Conservation (phyloP, 2,797 vertebrate genomes). For the Apogon hyalosoma region DNA sequence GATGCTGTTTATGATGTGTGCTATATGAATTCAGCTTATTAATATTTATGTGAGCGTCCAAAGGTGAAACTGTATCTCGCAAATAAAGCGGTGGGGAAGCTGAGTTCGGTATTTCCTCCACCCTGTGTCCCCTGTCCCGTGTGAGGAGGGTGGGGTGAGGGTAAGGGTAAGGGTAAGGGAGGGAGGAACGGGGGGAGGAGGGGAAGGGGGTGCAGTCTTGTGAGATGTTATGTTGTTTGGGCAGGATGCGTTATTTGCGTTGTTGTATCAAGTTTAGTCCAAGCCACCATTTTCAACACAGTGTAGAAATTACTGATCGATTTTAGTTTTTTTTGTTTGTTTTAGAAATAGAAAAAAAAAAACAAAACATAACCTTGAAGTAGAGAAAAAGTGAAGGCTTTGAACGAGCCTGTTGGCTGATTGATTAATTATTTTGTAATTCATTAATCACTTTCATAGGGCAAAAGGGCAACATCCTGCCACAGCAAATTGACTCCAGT, state of each 20-base stretch:
- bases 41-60: conserved; percentile 51
- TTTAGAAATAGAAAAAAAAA: background rate
- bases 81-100: conserved; percentile 40
- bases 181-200: no score
- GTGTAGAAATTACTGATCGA: conserved; percentile 17
- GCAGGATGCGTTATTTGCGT: conserved; percentile 45
- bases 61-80: conserved; percentile 38
- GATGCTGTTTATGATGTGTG: conserved; percentile 17
- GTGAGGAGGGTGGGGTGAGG: background rate
- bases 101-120: conserved; percentile 41
- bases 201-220: conserved; percentile 11
- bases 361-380: conserved; percentile 33
- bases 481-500: conserved; percentile 76
- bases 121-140: conserved; percentile 16
- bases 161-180: no score
- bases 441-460: conserved; percentile 76
- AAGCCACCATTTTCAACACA: conserved; percentile 18
- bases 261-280: conserved; percentile 23
- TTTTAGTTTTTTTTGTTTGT: background rate
- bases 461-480: conserved; percentile 75
- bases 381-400: conserved; percentile 20
- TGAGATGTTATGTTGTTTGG: conserved; percentile 50
- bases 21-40: conserved; percentile 32
- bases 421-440: conserved; percentile 77
- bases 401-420: conserved; percentile 57